These are phyloP conservation scores for Aphelinus certus DNA, from an alignment of 1,140 invertebrate species.

Conservation along the genomic window DNA sequence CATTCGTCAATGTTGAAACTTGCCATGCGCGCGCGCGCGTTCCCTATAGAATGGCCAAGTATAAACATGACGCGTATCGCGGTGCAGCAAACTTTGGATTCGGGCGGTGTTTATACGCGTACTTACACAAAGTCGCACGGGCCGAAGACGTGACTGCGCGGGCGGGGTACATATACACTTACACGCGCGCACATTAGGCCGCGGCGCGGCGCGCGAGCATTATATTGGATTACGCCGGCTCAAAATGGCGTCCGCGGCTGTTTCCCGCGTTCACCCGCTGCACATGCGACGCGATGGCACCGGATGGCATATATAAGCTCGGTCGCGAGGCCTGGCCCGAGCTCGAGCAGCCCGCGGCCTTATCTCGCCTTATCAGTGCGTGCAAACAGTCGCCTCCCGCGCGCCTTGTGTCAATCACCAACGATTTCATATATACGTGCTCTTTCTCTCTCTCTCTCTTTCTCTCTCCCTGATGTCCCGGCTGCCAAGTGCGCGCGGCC, in stretches of 20 bases:
- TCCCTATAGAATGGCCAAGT: too few relatives aligned
- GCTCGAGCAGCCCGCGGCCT: background rate
- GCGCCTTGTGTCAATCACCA: slow-evolving; percentile 26
- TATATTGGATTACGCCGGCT: background rate
- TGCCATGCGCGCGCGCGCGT: too few relatives aligned
- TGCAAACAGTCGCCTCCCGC: slow-evolving; percentile 21
- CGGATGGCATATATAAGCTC: slow-evolving; percentile 11
- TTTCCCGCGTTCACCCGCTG: background rate
- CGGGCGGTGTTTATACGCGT: too few relatives aligned
- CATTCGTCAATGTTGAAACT: too few relatives aligned
- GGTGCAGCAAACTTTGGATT: too few relatives aligned
- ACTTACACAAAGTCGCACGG: too few relatives aligned
- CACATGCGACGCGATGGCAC: slow-evolving; percentile 27
- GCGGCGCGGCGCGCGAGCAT: too few relatives aligned
- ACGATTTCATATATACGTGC: background rate
- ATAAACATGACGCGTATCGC: too few relatives aligned
- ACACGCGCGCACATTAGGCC: too few relatives aligned
- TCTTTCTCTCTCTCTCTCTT: background rate
- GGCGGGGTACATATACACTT: too few relatives aligned
- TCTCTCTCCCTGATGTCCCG: background rate
- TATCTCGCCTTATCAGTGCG: slow-evolving; percentile 24
- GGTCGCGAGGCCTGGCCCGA: slow-evolving; percentile 18
- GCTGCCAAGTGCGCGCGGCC: background rate
- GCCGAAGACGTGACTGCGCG: too few relatives aligned
- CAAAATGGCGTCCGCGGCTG: background rate